Percentiles rank a stretch among this genome's conserved stretches.
phyloP scores from a whole-genome alignment of 2,797 vertebrate genomes.

The Oreonectes daqikongensis region DNA sequence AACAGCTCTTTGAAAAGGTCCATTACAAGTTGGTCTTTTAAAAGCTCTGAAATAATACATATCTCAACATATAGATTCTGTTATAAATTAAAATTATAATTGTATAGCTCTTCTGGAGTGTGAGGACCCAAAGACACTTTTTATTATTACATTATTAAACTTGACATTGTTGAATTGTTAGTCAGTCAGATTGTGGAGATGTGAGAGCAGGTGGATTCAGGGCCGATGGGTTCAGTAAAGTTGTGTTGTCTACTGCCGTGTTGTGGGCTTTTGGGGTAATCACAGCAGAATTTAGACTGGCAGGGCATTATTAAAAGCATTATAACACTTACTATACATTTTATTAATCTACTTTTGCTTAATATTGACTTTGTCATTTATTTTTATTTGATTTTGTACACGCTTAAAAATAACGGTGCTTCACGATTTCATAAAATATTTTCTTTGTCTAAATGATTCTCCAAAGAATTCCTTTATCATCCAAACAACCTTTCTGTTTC shows the following conservation, averaged over 20 bases:
- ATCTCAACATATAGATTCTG: too few species aligned
- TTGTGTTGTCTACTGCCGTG: conserved; percentile 42
- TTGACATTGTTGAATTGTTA: background rate
- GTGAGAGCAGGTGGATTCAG: background rate
- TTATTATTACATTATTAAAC: too few species aligned
- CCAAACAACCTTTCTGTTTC: too few species aligned
- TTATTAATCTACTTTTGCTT: too few species aligned
- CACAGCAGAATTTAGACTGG: background rate
- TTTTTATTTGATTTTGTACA: background rate
- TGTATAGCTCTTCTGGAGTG: too few species aligned
- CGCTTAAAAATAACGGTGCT: too few species aligned
- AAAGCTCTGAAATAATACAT: background rate
- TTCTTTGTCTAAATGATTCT: too few species aligned
- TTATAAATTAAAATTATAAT: too few species aligned
- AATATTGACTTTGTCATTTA: background rate
- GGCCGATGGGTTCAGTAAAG: background rate
- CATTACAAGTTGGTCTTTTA: background rate
- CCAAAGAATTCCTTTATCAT: too few species aligned
- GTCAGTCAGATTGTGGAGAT: background rate
- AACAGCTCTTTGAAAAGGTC: background rate
- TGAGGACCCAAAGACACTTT: too few species aligned
- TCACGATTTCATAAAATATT: too few species aligned
- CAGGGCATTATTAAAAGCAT: background rate
- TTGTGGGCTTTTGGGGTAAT: conserved; percentile 19
- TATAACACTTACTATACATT: background rate